Evolutionary conservation across 2,113 vertebrate genomes (phyloP).

Genomic region (Lepus europaeus): DNA sequence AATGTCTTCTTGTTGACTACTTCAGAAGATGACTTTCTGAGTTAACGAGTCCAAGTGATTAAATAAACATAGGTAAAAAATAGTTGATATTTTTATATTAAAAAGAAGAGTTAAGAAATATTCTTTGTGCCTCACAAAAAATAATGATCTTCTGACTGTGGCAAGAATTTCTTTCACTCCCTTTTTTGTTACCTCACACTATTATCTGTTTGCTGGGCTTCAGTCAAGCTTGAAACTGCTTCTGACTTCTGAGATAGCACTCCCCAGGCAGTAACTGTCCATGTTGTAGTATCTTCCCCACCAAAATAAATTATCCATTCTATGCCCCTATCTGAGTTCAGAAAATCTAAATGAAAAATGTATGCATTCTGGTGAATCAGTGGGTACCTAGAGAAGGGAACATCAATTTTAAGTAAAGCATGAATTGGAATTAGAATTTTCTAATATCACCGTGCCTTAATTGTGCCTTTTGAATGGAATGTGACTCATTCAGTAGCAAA

Average conservation of each 20-base stretch:
- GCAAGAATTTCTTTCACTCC: neutral
- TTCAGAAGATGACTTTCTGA: neutral
- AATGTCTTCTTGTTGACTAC: neutral
- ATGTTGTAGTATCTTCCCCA: neutral
- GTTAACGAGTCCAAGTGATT: neutral
- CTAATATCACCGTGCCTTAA: neutral
- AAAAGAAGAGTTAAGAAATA: constrained; percentile 1
- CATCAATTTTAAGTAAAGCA: neutral
- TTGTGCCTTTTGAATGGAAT: neutral
- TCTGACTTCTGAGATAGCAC: too few species aligned
- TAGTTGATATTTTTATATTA: neutral
- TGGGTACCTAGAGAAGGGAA: neutral
- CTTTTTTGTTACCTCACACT: too few species aligned
- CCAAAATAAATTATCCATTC: neutral
- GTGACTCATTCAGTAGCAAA: neutral
- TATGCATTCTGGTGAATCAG: neutral
- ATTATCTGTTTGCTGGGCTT: accelerated
- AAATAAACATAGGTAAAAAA: neutral
- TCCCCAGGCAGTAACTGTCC: neutral
- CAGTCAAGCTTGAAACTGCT: accelerated
- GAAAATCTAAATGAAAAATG: neutral
- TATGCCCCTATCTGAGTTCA: neutral
- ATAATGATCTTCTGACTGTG: neutral
- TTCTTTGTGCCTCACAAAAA: neutral
- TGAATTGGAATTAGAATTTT: neutral